Evolutionary conservation across 2,113 vertebrate genomes (phyloP).

Genomic region (Phasianus colchicus): DNA sequence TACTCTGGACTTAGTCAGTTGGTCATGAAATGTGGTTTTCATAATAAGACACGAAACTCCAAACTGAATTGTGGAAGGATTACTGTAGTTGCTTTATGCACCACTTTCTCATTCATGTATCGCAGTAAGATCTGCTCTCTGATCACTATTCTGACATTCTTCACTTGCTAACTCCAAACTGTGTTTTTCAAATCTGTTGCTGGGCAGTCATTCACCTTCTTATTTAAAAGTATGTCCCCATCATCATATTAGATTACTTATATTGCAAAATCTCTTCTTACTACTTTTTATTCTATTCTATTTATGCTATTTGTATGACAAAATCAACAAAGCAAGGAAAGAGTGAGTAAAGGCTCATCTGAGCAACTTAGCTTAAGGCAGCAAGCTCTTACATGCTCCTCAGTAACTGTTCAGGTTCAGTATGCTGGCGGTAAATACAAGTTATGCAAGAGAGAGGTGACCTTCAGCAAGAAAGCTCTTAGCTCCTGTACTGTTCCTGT

Average conservation of each 20-base stretch:
- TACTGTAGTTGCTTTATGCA: neutral
- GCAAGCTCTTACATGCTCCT: slow-evolving; percentile 3
- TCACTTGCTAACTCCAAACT: neutral
- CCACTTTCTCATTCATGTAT: neutral
- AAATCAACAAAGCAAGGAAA: neutral
- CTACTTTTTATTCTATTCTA: neutral
- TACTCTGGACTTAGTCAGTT: neutral
- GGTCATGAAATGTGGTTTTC: neutral
- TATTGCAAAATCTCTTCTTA: slow-evolving; percentile 17
- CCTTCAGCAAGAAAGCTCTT: neutral
- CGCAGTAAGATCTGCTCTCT: neutral
- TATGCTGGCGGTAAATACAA: neutral
- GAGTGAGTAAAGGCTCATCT: neutral
- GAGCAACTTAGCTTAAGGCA: neutral
- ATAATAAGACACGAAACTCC: neutral
- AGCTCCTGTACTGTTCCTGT: neutral
- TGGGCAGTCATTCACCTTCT: neutral
- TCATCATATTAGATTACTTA: neutral
- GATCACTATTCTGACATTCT: neutral
- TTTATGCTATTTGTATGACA: neutral
- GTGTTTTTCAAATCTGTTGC: neutral
- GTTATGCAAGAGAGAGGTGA: neutral
- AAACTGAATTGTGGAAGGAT: neutral
- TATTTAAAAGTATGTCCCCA: neutral
- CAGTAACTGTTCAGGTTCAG: neutral